These are phyloP conservation scores for Cephalopterus ornatus DNA, from an alignment of 2,113 vertebrate genomes.

Conservation along the genomic window DNA sequence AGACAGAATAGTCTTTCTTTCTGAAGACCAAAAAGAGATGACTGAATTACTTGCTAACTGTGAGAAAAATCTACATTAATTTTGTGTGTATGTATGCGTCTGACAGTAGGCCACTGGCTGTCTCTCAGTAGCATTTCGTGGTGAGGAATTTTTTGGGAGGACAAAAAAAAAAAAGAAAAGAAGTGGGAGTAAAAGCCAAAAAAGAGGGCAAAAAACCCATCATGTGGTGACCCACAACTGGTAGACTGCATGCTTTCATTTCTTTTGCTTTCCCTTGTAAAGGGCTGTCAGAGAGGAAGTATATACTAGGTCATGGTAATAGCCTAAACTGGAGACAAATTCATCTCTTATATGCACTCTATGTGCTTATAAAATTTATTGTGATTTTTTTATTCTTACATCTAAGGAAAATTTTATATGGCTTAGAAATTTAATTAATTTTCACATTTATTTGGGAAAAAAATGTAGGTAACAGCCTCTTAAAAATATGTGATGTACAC, in stretches of 20 bases:
- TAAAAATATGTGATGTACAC: background rate
- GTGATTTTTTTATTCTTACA: background rate
- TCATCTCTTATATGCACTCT: background rate
- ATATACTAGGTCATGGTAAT: background rate
- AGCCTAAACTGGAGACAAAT: background rate
- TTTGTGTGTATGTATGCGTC: conserved; percentile 23
- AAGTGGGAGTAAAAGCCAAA: background rate
- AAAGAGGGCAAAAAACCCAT: background rate
- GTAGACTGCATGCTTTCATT: background rate
- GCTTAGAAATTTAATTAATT: background rate
- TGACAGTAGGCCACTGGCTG: conserved; percentile 47
- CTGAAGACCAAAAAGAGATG: conserved; percentile 51
- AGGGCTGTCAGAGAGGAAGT: background rate
- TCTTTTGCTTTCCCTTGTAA: background rate
- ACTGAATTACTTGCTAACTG: conserved; percentile 82
- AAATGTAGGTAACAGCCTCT: background rate
- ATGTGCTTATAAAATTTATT: background rate
- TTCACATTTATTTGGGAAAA: background rate
- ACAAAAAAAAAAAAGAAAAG: background rate
- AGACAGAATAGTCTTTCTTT: background rate
- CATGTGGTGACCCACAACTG: background rate
- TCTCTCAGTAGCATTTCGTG: conserved; percentile 52
- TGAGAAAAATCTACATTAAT: conserved; percentile 76
- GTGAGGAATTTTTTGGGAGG: conserved; percentile 44
- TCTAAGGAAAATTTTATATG: background rate